These are phyloP conservation scores for Archips xylosteana DNA, from an alignment of 2,888 invertebrate species.

Conservation along the genomic window DNA sequence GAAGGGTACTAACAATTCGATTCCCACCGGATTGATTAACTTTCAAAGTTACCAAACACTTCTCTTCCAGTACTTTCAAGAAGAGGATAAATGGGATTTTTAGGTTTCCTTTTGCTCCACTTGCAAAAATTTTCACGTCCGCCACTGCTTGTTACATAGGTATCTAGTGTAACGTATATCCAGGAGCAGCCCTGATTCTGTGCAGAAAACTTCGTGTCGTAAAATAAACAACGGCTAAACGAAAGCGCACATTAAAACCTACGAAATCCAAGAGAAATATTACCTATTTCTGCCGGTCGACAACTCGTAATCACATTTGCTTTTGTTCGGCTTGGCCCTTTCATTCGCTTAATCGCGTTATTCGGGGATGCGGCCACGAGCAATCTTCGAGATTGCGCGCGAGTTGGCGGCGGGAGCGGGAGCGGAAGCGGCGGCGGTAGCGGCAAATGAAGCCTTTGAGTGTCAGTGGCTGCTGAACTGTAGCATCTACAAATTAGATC, in stretches of 20 bases:
- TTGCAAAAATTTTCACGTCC: too few species aligned
- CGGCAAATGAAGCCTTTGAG: not conserved
- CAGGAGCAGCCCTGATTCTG: too few species aligned
- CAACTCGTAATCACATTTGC: slow-evolving; percentile 83
- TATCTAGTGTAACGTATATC: too few species aligned
- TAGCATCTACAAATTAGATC: too few species aligned
- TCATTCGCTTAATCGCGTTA: slow-evolving; percentile 84
- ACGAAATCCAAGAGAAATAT: slow-evolving; percentile 76
- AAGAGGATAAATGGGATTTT: too few species aligned
- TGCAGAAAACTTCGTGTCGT: not conserved
- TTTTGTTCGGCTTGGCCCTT: slow-evolving; percentile 83
- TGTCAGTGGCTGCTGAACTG: not conserved
- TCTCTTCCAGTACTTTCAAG: too few species aligned
- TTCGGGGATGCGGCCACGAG: slow-evolving; percentile 73
- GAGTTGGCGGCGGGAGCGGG: slow-evolving; percentile 53
- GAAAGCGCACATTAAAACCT: slow-evolving; percentile 50
- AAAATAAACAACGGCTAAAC: slow-evolving; percentile 36
- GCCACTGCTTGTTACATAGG: too few species aligned
- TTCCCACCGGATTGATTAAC: too few species aligned
- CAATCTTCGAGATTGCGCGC: slow-evolving; percentile 57
- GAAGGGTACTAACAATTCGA: too few species aligned
- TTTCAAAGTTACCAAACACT: too few species aligned
- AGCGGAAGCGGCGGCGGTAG: slow-evolving; percentile 22
- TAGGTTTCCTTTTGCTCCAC: too few species aligned
- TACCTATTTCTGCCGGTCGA: slow-evolving; percentile 80